These are phyloP conservation scores for Euthynnus affinis DNA, from an alignment of 2,797 vertebrate genomes.

Conservation along the genomic window DNA sequence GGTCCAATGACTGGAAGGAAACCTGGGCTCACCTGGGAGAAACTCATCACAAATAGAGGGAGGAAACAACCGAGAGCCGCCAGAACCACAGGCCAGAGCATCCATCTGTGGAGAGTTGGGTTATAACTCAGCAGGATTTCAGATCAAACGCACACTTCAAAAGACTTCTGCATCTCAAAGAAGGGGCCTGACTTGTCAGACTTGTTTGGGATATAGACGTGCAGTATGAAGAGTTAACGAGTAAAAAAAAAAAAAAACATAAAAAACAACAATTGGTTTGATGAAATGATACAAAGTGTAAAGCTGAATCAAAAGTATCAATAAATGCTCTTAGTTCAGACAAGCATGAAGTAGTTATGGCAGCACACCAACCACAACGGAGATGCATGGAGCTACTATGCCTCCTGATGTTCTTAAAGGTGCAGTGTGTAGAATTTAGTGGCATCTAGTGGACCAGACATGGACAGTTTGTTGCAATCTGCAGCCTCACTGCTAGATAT, in stretches of 20 bases:
- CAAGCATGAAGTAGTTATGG: not conserved
- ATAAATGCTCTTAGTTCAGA: constrained; percentile 7
- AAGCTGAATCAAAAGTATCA: constrained; percentile 1
- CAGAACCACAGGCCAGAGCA: constrained; percentile 27
- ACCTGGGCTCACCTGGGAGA: constrained; percentile 13
- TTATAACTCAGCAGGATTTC: constrained; percentile 47
- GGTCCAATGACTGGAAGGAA: not conserved
- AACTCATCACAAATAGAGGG: not conserved
- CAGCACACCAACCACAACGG: not conserved
- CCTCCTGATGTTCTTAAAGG: not conserved
- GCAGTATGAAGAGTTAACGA: not conserved
- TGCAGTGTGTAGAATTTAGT: no score
- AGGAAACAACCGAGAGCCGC: constrained; percentile 47
- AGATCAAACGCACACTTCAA: constrained; percentile 72
- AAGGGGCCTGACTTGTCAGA: constrained; percentile 38
- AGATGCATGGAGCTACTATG: not conserved
- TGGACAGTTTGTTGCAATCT: no score
- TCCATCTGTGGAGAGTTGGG: constrained; percentile 35
- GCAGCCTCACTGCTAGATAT: no score
- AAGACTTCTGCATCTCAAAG: constrained; percentile 37
- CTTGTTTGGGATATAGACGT: constrained; percentile 40
- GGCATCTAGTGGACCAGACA: no score
- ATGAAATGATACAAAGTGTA: not conserved
- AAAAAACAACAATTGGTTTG: not conserved
- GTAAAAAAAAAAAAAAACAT: not conserved